These are phyloP conservation scores for Nephrotoma guestfalica DNA, from an alignment of 2,888 invertebrate species.

Conservation along the genomic window DNA sequence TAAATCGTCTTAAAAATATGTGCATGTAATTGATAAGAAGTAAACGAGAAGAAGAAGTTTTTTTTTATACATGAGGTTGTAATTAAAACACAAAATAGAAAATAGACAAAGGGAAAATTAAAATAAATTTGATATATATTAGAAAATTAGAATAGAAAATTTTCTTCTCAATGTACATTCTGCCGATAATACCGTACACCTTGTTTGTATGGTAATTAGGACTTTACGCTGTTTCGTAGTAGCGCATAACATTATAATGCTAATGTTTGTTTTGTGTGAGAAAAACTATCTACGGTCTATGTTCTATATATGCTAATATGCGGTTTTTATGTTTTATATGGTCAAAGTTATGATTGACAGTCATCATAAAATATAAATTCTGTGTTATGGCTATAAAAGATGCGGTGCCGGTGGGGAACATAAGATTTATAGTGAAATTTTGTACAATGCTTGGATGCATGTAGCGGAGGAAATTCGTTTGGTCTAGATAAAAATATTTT, in stretches of 20 bases:
- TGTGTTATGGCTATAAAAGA: neutral
- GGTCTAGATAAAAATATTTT: too few relatives aligned
- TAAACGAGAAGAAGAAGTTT: neutral
- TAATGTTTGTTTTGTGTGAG: neutral
- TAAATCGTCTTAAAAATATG: neutral
- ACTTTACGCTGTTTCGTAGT: neutral
- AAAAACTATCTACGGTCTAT: neutral
- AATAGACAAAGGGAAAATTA: neutral
- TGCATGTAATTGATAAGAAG: neutral
- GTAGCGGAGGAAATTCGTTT: too few relatives aligned
- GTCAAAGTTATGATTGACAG: neutral
- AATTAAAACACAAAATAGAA: neutral
- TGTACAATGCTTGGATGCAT: too few relatives aligned
- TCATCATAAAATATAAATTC: neutral
- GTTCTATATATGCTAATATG: neutral
- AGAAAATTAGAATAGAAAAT: neutral
- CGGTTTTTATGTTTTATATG: neutral
- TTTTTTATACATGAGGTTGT: neutral
- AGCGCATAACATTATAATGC: neutral
- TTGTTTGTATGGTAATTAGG: neutral
- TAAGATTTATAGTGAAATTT: neutral
- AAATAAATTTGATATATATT: neutral
- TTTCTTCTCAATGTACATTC: neutral
- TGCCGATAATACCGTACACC: neutral
- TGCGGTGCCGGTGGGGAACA: neutral